Evolutionary conservation across 2,888 invertebrate species (phyloP), one percentile per base, ranked within the genome.

Genomic region (Chelonus formosanus): DNA sequence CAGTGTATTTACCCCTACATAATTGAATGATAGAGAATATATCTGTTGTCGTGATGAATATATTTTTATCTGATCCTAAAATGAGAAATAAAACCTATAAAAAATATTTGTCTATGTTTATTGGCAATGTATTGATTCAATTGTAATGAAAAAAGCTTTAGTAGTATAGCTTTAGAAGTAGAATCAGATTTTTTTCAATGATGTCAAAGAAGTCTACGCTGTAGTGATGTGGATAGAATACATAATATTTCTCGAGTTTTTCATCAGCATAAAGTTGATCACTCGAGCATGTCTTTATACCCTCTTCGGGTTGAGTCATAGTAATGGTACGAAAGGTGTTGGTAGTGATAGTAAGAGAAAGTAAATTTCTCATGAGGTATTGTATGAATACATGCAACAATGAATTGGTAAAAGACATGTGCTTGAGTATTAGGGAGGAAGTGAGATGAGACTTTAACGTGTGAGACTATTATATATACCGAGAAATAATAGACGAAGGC

Each of bases 401-500:
- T 52, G 34, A 52, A 7, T 52, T 52, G 52, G 52, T 32, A 34
- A 52, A 52, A 32, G 34, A 52, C 7, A 34, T 8, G 48, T 20
- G n/a, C 6, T 20, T 4, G 10, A 40, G 10, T 34, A 55, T 10
- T 36, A 55, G 40, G 10, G 36, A 20, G 10, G 35, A 32, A 36
- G 10, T 40, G 40, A 55, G 55, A 55, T 53, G 53, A 34, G 32
- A 34, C n/a, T 31, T 34, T 53, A 6, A 3, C 4, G 36, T 55
- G 10, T 5, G 32, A 55, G 55, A 55, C 55, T 6, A 55, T 36
- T 40, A 40, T 55, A 40, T 20, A 55, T 4, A 55, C 6, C 32
- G 36, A 3, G 7, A 58, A 44, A 63, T 63, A 63, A 57, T 57
- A 53, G 57, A 57, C 31, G 50, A 55, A 61, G 63, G 57, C 67